Conservation (phyloP, 37 sponge, comb jelly and placozoan species). For the Hormiphora californensis region DNA sequence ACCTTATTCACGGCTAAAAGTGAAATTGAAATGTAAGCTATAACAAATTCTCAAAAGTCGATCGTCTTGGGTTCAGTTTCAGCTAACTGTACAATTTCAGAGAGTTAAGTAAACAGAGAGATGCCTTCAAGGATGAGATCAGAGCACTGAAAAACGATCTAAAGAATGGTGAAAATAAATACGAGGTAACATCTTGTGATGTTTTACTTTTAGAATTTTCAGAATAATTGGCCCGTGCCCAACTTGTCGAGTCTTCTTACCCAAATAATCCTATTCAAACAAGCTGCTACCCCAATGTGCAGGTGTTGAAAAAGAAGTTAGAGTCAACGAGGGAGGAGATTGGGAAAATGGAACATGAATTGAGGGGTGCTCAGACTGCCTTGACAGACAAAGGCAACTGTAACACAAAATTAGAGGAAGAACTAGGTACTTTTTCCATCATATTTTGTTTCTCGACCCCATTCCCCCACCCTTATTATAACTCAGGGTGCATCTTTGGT, state of each 20-base stretch:
- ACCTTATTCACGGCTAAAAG: background rate
- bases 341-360: constrained; percentile 31
- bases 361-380: background rate
- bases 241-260: too few relatives aligned
- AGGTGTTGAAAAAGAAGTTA: constrained; percentile 51
- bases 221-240: background rate
- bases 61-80: too few relatives aligned
- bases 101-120: constrained; percentile 19
- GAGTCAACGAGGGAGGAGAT: constrained; percentile 15
- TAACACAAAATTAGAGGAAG: background rate
- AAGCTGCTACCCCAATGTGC: background rate
- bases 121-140: constrained; percentile 44
- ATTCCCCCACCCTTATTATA: too few relatives aligned
- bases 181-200: constrained; percentile 34
- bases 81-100: too few relatives aligned
- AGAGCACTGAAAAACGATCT: constrained; percentile 33
- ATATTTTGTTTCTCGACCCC: too few relatives aligned
- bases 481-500: too few relatives aligned
- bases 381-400: constrained; percentile 8
- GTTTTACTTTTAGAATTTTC: too few relatives aligned
- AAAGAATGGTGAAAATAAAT: constrained; percentile 43
- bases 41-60: background rate
- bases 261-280: background rate
- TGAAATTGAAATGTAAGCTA: constrained; percentile 17
- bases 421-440: background rate